Conservation (phyloP, 2,888 invertebrate genomes). For the Oasisia sp. region DNA sequence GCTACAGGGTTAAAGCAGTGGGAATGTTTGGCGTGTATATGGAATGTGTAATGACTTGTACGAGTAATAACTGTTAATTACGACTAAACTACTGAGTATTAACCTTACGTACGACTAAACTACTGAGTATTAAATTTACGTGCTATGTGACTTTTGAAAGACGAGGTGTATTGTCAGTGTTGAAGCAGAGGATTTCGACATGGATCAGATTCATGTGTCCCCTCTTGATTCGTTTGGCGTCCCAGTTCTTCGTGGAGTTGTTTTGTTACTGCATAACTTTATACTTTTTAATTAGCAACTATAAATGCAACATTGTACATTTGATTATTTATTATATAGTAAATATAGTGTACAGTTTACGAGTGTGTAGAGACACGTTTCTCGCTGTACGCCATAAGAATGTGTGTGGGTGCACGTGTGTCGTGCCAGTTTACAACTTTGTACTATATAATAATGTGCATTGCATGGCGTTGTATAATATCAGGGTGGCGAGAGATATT, state of each 20-base stretch:
- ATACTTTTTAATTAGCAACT: not conserved
- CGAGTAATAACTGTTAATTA: not conserved
- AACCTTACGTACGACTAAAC: no score
- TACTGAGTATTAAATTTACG: not conserved
- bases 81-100: not conserved
- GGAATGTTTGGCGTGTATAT: not conserved
- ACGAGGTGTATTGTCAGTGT: not conserved
- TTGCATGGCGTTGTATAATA: not conserved
- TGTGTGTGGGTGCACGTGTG: not conserved
- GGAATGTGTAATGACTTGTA: not conserved
- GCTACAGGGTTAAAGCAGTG: not conserved
- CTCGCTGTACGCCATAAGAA: not conserved
- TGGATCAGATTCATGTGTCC: not conserved
- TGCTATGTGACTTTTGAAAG: not conserved
- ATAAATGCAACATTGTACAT: not conserved
- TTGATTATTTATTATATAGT: not conserved
- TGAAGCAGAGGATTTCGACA: not conserved
- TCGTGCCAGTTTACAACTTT: not conserved
- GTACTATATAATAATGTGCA: no score
- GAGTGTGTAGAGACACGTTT: not conserved
- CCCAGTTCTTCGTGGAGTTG: not conserved
- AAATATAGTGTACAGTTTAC: not conserved
- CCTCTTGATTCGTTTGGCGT: not conserved
- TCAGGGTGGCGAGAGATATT: not conserved
- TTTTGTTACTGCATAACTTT: not conserved